A percentile compares a stretch with the other conserved stretches of the same genome.
Conservation (phyloP, 2,797 vertebrate species). For the Manis javanica region DNA sequence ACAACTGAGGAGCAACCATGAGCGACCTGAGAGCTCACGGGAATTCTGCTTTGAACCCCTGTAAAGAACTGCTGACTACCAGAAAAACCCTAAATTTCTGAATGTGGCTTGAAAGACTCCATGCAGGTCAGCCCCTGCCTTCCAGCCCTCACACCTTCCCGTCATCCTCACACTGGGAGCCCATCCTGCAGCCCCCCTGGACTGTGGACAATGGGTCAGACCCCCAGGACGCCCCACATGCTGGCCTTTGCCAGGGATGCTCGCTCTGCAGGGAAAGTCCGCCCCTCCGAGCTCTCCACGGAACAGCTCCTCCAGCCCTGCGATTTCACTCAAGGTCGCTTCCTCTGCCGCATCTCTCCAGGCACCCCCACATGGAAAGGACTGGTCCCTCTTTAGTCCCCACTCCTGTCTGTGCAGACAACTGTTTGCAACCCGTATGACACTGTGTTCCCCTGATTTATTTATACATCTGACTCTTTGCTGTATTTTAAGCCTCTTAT, state of each 20-base stretch:
- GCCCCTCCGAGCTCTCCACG: neutral
- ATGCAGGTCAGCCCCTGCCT: accelerated
- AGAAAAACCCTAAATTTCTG: neutral
- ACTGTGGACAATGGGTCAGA: neutral
- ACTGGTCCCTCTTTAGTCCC: too few species aligned
- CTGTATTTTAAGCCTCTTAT: neutral
- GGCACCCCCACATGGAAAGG: neutral
- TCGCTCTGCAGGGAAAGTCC: neutral
- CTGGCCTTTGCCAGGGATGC: neutral
- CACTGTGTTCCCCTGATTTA: too few species aligned
- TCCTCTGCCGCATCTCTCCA: neutral
- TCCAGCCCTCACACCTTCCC: neutral
- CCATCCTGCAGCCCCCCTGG: neutral
- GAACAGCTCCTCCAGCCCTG: neutral
- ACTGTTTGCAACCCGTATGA: neutral
- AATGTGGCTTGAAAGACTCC: too few species aligned
- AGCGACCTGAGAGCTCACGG: neutral
- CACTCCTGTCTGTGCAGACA: neutral
- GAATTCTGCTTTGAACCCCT: neutral
- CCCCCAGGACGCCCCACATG: accelerated
- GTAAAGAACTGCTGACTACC: neutral
- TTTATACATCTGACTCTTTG: neutral
- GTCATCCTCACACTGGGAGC: neutral
- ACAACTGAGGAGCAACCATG: neutral
- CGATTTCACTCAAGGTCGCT: neutral